Base-by-base conservation (phyloP, 2,888 invertebrate species). In the Noctua janthina region DNA sequence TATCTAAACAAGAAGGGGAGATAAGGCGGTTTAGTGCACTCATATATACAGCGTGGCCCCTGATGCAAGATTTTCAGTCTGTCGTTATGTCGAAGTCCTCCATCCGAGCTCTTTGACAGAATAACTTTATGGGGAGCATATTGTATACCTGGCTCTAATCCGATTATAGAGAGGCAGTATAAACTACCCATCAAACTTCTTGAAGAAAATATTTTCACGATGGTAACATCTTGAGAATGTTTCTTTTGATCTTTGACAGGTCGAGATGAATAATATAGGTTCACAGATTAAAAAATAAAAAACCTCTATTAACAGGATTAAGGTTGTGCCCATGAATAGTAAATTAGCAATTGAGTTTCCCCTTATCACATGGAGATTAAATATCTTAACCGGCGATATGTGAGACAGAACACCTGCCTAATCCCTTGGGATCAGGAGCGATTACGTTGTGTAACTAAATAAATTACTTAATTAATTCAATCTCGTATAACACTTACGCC, bases 1-100 rank as follows among this genome's bases (percentile, higher is more conserved):
- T 94, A 94, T 95, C 94, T 94, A 93, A 93, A 94, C 93, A 94
- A 94, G 93, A 90, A 92, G 95, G 95, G 95, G 92, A 95, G 95
- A 95, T 95, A 95, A 95, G 93, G 84, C 90, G 93, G 93, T 94
- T 94, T 94, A 95, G 93, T 94, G 94, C 93, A 94, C 91, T 94
- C 91, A 81, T 94, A 90, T 93, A 93, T 93, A 93, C 91, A 86
- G 85, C 82, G 87, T 86, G 88, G 87, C 90, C 91, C 91, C 89
- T 89, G 89, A 90, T 93, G 92, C 93, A 93, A 89, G 91, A 87
- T 92, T 91, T 92, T 92, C 91, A 90, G 91, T 91, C 92, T 89
- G 87, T 90, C 91, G 91, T 93, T 93, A 94, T 92, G 90, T 91
- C 90, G 88, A 89, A 92, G 90, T 91, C 92, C 90, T 91, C 88